A percentile compares a stretch with the other conserved stretches of the same genome.
Evolutionary conservation across 2,797 vertebrate species (phyloP).

Genomic region (Pagetopsis macropterus): DNA sequence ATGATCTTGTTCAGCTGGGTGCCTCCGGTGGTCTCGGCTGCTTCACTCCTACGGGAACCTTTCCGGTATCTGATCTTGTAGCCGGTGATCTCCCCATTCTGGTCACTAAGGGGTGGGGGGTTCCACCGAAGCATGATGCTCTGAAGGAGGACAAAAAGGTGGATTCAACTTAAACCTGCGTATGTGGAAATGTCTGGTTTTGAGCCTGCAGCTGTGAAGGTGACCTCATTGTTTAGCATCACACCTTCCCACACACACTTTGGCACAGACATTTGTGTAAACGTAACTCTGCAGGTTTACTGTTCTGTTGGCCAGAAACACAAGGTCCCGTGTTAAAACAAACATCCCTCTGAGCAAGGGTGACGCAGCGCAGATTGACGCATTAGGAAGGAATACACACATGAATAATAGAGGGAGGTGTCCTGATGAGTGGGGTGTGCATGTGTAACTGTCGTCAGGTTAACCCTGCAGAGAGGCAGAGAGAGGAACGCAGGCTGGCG

Average conservation of each 20-base stretch:
- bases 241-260: slow-evolving; percentile 25
- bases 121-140: slow-evolving; percentile 96
- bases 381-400: slow-evolving; percentile 56
- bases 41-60: slow-evolving; percentile 92
- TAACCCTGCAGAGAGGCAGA: slow-evolving; percentile 52
- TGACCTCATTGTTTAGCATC: slow-evolving; percentile 40
- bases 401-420: slow-evolving; percentile 63
- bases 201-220: slow-evolving; percentile 35
- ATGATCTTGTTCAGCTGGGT: slow-evolving; percentile 91
- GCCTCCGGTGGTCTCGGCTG: slow-evolving; percentile 88
- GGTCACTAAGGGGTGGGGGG: slow-evolving; percentile 87
- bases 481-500: slow-evolving; percentile 48
- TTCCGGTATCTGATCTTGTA: slow-evolving; percentile 98
- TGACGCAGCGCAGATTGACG: slow-evolving; percentile 30
- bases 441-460: slow-evolving; percentile 14
- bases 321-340: slow-evolving; percentile 23
- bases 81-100: slow-evolving; percentile 92
- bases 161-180: slow-evolving; percentile 10
- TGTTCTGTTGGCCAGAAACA: not conserved
- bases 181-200: not conserved
- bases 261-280: not conserved
- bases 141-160: slow-evolving; percentile 68
- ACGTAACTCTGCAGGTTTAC: slow-evolving; percentile 12
- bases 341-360: slow-evolving; percentile 25
- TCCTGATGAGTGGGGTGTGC: slow-evolving; percentile 37